Evolutionary conservation across 2,113 vertebrate genomes (phyloP), one percentile per base, ranked within the genome.

Genomic region (Ptyas mucosa): DNA sequence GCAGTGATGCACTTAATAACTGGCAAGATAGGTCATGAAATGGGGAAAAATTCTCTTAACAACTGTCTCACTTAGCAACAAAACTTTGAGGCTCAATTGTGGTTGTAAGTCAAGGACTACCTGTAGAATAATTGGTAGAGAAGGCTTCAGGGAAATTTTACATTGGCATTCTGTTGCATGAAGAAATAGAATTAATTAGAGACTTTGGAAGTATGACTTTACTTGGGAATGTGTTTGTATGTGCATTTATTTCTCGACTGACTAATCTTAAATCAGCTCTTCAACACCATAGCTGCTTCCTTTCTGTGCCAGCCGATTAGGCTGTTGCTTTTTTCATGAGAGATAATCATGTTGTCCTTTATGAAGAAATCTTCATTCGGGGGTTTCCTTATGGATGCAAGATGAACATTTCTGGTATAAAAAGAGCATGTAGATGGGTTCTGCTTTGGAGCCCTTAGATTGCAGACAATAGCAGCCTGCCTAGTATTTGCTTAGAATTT

Each of bases 181-280:
- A 75, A 89, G 55, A 89, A 18, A 55, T 23, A 46, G 51, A 55
- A 81, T 57, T 89, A 89, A 89, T 92, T 75, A 81, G 58, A 75
- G 61, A 55, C 49, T 89, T 39, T 86, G 24, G 24, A 93, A 86
- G 69, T 11, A 58, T 12, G 26, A 43, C 26, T 86, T 55, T 8
- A 55, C 43, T 34, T 87, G 55, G 55, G 92, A 90, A 90, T 53
- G 21, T 93, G 46, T 93, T 90, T 93, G 12, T 46, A 69, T 53
- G 49, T 54, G 46, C 85, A 88, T 88, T 92, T 89, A 58, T 51
- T 92, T 89, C 43, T 57, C 7, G 69, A 85, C 54, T 64, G 75
- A 61, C 54, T 90, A 11, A 54, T 89, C 43, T 86, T 90, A 21
- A 93, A 86, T 89, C 39, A 61, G 43, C 29, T 52, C 12, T 93